Conservation (phyloP, 2,888 invertebrate genomes). For the Acleris cristana region DNA sequence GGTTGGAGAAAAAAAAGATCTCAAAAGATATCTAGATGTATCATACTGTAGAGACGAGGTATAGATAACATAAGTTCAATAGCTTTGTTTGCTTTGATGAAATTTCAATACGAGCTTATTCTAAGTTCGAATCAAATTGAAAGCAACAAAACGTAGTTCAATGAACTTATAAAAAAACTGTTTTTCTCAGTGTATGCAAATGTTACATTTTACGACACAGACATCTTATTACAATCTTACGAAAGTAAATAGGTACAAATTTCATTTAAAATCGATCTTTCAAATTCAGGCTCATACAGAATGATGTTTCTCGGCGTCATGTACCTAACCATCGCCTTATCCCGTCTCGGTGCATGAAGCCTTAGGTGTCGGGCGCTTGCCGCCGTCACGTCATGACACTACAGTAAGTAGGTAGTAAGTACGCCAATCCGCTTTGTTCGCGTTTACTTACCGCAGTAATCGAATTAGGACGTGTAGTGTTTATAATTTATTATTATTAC, state of each 20-base stretch:
- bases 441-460: slow-evolving; percentile 67
- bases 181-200: slow-evolving; percentile 9
- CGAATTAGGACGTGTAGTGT: slow-evolving; percentile 59
- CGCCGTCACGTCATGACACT: slow-evolving; percentile 37
- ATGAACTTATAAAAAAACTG: background rate
- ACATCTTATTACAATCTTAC: background rate
- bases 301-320: slow-evolving; percentile 8
- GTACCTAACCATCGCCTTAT: slow-evolving; percentile 13
- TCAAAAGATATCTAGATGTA: too few species aligned
- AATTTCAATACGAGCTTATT: slow-evolving; percentile 25
- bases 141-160: slow-evolving; percentile 18
- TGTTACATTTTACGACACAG: background rate
- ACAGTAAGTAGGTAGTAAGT: slow-evolving; percentile 56
- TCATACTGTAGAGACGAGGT: background rate
- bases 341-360: slow-evolving; percentile 62
- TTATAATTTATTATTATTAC: slow-evolving; percentile 28
- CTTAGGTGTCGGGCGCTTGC: slow-evolving; percentile 70
- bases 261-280: background rate
- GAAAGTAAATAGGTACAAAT: background rate
- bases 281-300: background rate
- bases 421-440: slow-evolving; percentile 71
- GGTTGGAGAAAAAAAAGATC: too few species aligned
- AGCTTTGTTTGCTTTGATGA: slow-evolving; percentile 21
- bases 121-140: slow-evolving; percentile 19
- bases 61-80: slow-evolving; percentile 5